Percentiles rank a stretch among this genome's conserved stretches.
phyloP scores from a whole-genome alignment of 2,888 invertebrate species.

The Piscicola geometra region DNA sequence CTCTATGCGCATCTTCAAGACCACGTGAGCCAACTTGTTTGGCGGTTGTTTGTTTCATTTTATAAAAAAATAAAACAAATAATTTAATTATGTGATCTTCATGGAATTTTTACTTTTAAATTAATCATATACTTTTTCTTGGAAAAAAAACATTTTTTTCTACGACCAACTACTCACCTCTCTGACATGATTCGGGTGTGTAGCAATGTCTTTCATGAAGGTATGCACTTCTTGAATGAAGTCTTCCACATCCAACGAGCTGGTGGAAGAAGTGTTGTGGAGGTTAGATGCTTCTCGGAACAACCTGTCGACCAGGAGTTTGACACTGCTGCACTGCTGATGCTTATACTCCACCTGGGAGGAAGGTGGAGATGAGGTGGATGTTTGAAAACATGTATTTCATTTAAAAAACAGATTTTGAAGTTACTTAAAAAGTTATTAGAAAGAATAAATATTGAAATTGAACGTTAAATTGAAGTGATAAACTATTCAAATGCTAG shows the following conservation, averaged over 20 bases:
- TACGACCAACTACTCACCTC: background rate
- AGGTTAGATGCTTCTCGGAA: background rate
- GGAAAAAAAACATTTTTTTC: too few species aligned
- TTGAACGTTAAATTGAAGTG: background rate
- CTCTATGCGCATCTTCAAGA: slow-evolving; percentile 73
- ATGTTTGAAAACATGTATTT: too few species aligned
- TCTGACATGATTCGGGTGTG: slow-evolving; percentile 15
- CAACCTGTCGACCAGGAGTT: background rate
- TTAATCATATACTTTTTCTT: too few species aligned
- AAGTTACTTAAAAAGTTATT: background rate
- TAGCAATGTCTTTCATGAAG: slow-evolving; percentile 17
- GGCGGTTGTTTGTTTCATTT: background rate
- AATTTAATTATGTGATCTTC: background rate
- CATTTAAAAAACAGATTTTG: too few species aligned
- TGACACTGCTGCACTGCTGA: slow-evolving; percentile 11
- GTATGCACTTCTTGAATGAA: background rate
- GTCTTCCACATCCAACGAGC: background rate
- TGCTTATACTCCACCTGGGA: slow-evolving; percentile 12
- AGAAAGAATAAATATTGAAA: background rate
- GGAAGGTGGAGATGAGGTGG: too few species aligned
- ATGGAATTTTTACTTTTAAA: background rate
- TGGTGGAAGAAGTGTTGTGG: slow-evolving; percentile 7
- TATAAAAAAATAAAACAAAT: background rate
- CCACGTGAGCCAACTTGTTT: slow-evolving; percentile 57
- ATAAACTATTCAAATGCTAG: background rate